Evolutionary conservation across 2,113 vertebrate species (phyloP).

Genomic region (Brienomyrus longianalis): DNA sequence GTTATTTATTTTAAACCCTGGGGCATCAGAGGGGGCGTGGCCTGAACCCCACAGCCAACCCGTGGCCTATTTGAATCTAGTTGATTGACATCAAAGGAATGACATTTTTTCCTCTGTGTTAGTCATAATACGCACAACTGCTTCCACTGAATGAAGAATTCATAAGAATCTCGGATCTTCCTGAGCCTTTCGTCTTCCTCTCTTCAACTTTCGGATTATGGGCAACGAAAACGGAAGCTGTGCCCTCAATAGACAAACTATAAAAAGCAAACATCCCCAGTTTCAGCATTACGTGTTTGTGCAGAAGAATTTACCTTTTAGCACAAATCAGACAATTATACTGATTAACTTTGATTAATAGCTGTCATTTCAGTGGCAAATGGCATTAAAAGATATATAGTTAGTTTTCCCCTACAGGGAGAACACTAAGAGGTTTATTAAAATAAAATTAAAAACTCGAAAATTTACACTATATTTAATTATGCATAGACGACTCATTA

Average conservation of each 20-base stretch:
- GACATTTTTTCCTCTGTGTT: not conserved
- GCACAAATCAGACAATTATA: not conserved
- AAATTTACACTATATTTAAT: not conserved
- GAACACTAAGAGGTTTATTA: not conserved
- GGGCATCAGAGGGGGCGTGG: not conserved
- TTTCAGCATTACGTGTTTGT: not conserved
- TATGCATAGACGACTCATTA: not conserved
- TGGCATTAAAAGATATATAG: not conserved
- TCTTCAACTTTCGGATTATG: not conserved
- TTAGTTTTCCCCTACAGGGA: not conserved
- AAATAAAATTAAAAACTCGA: not conserved
- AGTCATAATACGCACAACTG: not conserved
- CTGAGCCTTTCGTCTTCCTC: not conserved
- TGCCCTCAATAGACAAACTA: not conserved
- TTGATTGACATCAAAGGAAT: not conserved
- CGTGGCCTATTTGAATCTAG: not conserved
- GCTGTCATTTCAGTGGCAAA: not conserved
- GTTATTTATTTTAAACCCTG: not conserved
- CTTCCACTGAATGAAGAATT: not conserved
- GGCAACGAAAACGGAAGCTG: not conserved
- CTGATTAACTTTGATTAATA: not conserved
- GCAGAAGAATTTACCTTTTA: not conserved
- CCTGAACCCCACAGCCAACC: not conserved
- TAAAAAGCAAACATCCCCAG: not conserved
- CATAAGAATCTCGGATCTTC: not conserved